These are phyloP conservation scores for Xenopus petersii DNA, from an alignment of 2,797 vertebrate genomes.

Conservation along the genomic window DNA sequence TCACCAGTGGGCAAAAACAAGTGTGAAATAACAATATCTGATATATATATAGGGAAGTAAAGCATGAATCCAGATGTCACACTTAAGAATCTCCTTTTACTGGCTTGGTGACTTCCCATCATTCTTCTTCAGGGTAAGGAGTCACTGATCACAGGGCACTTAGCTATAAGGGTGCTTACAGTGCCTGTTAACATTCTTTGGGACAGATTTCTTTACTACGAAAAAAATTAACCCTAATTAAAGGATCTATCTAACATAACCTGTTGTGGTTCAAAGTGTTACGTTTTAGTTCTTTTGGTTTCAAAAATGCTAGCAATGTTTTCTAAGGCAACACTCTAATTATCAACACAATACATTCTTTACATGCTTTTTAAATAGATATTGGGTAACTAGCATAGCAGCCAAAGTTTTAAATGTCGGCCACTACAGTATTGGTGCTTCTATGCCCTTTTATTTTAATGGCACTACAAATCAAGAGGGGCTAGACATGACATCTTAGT, in stretches of 20 bases:
- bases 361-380: not conserved
- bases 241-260: not conserved
- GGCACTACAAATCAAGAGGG: too few relatives aligned
- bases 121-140: not conserved
- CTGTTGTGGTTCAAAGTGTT: not conserved
- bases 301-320: not conserved
- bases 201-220: not conserved
- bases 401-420: too few relatives aligned
- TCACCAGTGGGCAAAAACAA: not conserved
- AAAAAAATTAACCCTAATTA: conserved; percentile 5
- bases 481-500: too few relatives aligned
- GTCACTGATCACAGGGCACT: conserved; percentile 12
- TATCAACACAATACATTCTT: not conserved
- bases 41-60: conserved; percentile 8
- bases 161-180: not conserved
- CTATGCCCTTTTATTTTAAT: too few relatives aligned
- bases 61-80: conserved; percentile 22
- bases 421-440: too few relatives aligned
- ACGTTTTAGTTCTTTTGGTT: not conserved
- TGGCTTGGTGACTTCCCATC: too few relatives aligned
- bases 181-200: conserved; percentile 8
- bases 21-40: not conserved
- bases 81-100: not conserved
- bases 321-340: not conserved
- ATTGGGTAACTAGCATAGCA: not conserved